These are phyloP conservation scores for Cyaniris semiargus DNA, from an alignment of 2,888 invertebrate genomes.

Conservation along the genomic window DNA sequence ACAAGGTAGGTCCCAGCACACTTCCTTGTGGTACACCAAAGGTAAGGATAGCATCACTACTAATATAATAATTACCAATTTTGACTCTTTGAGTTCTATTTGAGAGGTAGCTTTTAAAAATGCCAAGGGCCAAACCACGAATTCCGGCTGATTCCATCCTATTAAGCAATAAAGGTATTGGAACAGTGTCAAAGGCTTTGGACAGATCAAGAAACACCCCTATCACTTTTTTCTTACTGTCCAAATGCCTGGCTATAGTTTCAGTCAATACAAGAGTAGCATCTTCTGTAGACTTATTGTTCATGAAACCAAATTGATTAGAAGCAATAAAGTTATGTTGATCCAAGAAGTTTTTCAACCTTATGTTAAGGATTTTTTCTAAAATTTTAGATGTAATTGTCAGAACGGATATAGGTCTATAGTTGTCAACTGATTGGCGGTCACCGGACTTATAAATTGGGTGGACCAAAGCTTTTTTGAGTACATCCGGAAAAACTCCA, in stretches of 20 bases:
- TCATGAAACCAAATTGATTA: conserved; percentile 12
- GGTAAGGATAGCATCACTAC: background rate
- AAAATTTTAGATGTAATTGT: background rate
- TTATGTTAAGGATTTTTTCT: background rate
- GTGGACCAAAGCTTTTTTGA: conserved; percentile 9
- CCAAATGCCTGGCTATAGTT: background rate
- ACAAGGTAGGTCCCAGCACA: background rate
- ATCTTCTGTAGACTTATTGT: conserved; percentile 6
- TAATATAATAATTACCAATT: background rate
- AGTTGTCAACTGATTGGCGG: background rate
- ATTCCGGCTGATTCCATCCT: conserved; percentile 20
- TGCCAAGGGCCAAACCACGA: background rate
- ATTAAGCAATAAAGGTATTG: background rate
- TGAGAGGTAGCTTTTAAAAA: background rate
- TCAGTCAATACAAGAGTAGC: background rate
- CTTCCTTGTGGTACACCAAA: conserved; percentile 12
- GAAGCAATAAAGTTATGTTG: background rate
- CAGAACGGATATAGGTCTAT: background rate
- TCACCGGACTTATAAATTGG: conserved; percentile 6
- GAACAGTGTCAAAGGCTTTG: conserved; percentile 12
- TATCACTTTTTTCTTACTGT: background rate
- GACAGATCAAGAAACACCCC: conserved; percentile 19
- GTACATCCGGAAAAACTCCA: conserved; percentile 1
- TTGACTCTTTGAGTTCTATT: background rate
- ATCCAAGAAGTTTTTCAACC: background rate